These are phyloP conservation scores for Eulemur rufifrons DNA, from an alignment of 2,113 vertebrate genomes.

Conservation along the genomic window DNA sequence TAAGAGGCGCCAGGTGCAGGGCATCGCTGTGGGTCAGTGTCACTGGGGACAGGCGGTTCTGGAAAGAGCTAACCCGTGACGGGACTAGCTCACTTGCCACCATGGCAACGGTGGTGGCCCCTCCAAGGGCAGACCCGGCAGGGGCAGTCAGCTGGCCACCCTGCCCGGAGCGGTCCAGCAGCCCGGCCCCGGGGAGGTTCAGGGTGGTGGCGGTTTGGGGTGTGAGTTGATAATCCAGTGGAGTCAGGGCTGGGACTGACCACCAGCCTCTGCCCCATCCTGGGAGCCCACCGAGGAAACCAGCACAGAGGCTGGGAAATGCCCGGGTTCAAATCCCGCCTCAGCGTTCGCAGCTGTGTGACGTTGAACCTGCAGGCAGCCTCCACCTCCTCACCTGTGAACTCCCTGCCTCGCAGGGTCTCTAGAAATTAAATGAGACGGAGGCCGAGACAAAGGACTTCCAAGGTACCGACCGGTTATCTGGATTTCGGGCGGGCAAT, in stretches of 20 bases:
- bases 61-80: accelerated
- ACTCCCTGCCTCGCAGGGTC: not conserved
- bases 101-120: not conserved
- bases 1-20: accelerated
- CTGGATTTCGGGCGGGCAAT: not conserved
- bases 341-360: accelerated
- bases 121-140: too few species aligned
- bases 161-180: not conserved
- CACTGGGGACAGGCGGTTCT: accelerated
- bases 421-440: not conserved
- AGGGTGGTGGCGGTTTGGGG: not conserved
- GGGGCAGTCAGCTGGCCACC: not conserved
- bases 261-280: not conserved
- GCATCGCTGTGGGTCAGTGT: accelerated
- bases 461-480: not conserved
- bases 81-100: accelerated
- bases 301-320: not conserved
- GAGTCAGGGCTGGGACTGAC: not conserved
- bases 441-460: too few species aligned
- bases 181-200: not conserved
- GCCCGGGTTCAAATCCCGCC: not conserved
- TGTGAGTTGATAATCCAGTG: not conserved
- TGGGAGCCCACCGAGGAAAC: not conserved
- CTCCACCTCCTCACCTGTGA: not conserved
- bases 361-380: not conserved